Conservation (phyloP, 1,140 invertebrate genomes). For the Arion vulgaris region DNA sequence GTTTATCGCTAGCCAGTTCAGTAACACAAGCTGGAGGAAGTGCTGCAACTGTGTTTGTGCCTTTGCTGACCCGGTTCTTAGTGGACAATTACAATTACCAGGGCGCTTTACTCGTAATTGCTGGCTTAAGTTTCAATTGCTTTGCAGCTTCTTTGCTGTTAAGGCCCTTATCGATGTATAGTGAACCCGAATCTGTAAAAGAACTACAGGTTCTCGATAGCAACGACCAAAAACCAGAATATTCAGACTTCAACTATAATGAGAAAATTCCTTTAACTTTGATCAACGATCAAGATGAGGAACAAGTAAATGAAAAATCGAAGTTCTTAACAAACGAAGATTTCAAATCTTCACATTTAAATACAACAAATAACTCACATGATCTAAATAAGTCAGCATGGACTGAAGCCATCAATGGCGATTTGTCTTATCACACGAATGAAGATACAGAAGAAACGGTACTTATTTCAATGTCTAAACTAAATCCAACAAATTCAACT, state of each 20-base stretch:
- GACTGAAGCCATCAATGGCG: background rate
- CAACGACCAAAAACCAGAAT: background rate
- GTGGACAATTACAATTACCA: background rate
- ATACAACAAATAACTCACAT: background rate
- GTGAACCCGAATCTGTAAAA: background rate
- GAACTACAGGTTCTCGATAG: background rate
- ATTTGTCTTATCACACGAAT: background rate
- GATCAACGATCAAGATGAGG: background rate
- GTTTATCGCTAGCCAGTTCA: slow-evolving; percentile 1
- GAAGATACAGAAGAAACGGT: too few species aligned
- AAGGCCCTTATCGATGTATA: background rate
- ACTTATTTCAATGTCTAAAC: background rate
- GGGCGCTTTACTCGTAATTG: background rate
- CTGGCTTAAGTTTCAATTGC: background rate
- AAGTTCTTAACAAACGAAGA: background rate
- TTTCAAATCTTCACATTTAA: too few species aligned
- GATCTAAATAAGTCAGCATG: background rate
- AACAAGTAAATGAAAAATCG: background rate
- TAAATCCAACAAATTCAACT: background rate
- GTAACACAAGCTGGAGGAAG: background rate
- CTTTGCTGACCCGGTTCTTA: background rate
- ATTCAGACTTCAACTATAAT: background rate
- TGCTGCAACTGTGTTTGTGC: background rate
- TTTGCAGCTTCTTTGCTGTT: background rate
- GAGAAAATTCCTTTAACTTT: background rate